phyloP scores from a whole-genome alignment of 2,113 vertebrate species.

The Rhombomys opimus region DNA sequence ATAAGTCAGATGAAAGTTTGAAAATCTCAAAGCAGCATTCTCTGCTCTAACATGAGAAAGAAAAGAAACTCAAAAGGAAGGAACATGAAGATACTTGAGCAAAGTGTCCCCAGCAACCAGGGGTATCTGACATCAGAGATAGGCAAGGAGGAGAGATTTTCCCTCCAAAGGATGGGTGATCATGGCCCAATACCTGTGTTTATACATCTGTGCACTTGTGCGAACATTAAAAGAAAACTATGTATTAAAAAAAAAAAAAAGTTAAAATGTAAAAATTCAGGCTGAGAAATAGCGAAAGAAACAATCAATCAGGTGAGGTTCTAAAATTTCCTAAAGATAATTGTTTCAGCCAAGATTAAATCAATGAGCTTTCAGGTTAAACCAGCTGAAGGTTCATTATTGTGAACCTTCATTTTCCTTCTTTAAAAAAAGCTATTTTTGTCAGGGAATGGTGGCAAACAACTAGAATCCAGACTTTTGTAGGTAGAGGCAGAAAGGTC shows the following conservation, averaged over 20 bases:
- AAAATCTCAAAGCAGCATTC: constrained; percentile 30
- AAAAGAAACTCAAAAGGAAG: background rate
- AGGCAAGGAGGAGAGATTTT: background rate
- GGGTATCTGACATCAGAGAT: background rate
- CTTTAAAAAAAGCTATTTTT: background rate
- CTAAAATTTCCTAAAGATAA: constrained; percentile 23
- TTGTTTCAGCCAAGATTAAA: constrained; percentile 46
- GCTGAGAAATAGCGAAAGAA: constrained; percentile 17
- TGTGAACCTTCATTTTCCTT: constrained; percentile 30
- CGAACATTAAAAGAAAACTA: background rate
- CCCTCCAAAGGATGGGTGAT: background rate
- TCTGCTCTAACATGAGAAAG: constrained; percentile 6
- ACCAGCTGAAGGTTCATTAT: background rate
- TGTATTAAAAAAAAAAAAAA: background rate
- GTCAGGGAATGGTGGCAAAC: background rate
- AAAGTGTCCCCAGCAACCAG: background rate
- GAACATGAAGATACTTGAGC: background rate
- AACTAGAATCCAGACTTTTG: background rate
- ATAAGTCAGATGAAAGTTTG: constrained; percentile 1
- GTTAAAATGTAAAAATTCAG: background rate
- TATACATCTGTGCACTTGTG: background rate
- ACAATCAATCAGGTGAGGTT: background rate
- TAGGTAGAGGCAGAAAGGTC: background rate
- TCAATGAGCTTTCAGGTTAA: constrained; percentile 35
- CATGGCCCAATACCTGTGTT: background rate